Evolutionary conservation across 1,140 invertebrate species (phyloP).

Genomic region (Popillia japonica): DNA sequence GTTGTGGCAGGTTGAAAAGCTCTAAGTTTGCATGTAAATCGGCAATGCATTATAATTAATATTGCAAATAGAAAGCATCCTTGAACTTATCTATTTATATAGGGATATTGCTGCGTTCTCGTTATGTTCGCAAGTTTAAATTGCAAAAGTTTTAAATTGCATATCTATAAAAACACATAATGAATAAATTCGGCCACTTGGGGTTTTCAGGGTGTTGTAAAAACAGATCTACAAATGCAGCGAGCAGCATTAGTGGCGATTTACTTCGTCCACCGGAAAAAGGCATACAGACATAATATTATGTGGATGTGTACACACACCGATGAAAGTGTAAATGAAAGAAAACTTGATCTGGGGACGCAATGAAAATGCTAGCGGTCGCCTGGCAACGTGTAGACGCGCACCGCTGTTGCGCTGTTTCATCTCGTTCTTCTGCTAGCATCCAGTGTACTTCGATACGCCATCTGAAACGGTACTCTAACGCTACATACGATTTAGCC

Average conservation of each 20-base stretch:
- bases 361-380: conserved; percentile 20
- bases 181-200: neutral
- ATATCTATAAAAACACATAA: neutral
- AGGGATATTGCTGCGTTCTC: neutral
- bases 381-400: conserved; percentile 29
- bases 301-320: conserved; percentile 9
- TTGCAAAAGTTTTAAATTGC: neutral
- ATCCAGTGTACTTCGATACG: conserved; percentile 21
- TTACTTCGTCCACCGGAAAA: neutral
- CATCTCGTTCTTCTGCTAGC: conserved; percentile 3
- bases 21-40: too few species aligned
- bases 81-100: neutral
- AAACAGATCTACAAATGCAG: neutral
- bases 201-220: neutral
- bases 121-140: neutral
- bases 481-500: neutral
- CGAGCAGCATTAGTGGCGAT: neutral
- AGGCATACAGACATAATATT: neutral
- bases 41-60: too few species aligned
- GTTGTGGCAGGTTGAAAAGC: too few species aligned
- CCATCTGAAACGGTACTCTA: conserved; percentile 10
- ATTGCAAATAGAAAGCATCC: neutral
- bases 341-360: neutral
- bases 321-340: conserved; percentile 25
- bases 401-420: conserved; percentile 29